A percentile compares a stretch with the other conserved stretches of the same genome.
Evolutionary conservation across 2,888 invertebrate species (phyloP).

Genomic region (Campoletis raptor): DNA sequence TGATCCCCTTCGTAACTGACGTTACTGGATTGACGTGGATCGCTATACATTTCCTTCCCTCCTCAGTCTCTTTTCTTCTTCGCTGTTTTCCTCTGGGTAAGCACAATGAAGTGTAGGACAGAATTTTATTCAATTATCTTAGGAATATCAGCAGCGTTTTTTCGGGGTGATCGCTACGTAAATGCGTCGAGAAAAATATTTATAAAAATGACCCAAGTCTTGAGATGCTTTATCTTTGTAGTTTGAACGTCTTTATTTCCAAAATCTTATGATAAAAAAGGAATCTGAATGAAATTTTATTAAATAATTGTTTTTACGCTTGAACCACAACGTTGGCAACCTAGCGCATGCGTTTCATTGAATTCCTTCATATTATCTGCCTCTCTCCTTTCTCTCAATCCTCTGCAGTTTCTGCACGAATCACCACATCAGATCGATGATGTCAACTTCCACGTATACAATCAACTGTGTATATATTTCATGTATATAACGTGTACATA

Average conservation of each 20-base stretch:
- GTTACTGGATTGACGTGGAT: conserved; percentile 44
- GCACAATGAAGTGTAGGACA: conserved; percentile 12
- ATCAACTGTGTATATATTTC: neutral
- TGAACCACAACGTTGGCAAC: neutral
- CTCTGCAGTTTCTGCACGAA: conserved; percentile 60
- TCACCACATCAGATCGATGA: conserved; percentile 57
- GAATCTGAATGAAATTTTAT: neutral
- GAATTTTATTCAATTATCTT: conserved; percentile 25
- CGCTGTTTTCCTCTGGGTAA: conserved; percentile 2
- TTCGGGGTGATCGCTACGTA: neutral
- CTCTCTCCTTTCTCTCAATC: conserved; percentile 7
- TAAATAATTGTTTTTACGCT: neutral
- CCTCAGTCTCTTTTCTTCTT: conserved; percentile 20
- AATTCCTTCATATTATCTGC: conserved; percentile 34
- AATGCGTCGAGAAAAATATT: neutral
- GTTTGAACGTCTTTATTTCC: too few species aligned
- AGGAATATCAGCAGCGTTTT: neutral
- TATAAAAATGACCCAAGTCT: neutral
- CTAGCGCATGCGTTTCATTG: conserved; percentile 23
- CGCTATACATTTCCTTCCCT: conserved; percentile 22
- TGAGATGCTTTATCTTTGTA: too few species aligned
- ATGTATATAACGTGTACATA: neutral
- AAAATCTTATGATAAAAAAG: too few species aligned
- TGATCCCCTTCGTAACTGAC: conserved; percentile 55
- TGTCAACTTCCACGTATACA: conserved; percentile 39